Conservation (phyloP, 2,113 vertebrate genomes). For the Tylochromis polylepis region DNA sequence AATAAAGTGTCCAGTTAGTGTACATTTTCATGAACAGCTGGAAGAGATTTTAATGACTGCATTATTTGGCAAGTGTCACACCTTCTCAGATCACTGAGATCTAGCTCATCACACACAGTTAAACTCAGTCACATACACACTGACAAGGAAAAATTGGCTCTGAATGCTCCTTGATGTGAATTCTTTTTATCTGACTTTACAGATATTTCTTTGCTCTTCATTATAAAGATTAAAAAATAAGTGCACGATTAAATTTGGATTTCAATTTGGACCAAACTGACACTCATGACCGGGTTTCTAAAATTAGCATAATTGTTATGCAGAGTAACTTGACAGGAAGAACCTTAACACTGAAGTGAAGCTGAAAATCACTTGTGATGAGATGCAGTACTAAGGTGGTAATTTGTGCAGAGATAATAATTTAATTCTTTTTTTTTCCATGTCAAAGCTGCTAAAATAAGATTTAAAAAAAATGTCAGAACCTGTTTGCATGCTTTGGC, state of each 20-base stretch:
- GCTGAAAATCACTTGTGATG: slow-evolving; percentile 16
- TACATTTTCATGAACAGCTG: background rate
- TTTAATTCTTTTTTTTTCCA: background rate
- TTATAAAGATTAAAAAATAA: background rate
- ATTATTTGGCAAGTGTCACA: background rate
- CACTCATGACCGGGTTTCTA: slow-evolving; percentile 18
- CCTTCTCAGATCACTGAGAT: background rate
- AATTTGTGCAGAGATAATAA: background rate
- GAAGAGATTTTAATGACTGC: background rate
- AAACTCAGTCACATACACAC: background rate
- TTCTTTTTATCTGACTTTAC: slow-evolving; percentile 7
- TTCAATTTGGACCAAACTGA: slow-evolving; percentile 21
- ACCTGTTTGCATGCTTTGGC: background rate
- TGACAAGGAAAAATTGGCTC: background rate
- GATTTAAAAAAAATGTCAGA: background rate
- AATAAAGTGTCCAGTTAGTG: background rate
- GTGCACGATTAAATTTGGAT: background rate
- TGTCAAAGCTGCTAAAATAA: background rate
- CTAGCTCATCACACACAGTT: background rate
- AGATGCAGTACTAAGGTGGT: background rate
- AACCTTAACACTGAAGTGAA: background rate
- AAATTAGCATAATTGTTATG: slow-evolving; percentile 41
- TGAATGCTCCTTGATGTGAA: background rate
- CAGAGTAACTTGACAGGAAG: slow-evolving; percentile 5
- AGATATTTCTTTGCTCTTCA: slow-evolving; percentile 2